Percentiles rank a stretch among this genome's conserved stretches.
These are phyloP conservation scores for Protaetia brevitarsis DNA, from an alignment of 1,140 invertebrate species.

Conservation along the genomic window DNA sequence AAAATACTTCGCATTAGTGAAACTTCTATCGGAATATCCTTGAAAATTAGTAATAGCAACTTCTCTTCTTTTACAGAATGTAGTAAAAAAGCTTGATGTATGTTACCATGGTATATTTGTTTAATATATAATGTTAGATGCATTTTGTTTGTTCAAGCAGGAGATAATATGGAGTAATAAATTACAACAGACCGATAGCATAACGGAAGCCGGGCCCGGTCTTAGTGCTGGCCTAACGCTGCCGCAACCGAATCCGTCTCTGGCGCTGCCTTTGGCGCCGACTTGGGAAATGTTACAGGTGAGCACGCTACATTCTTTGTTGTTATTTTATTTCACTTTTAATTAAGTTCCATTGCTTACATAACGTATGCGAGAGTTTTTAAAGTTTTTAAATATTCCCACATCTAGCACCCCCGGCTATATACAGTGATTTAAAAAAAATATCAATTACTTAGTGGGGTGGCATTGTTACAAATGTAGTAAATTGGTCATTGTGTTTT, in stretches of 20 bases:
- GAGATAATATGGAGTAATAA: conserved; percentile 77
- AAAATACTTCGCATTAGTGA: too few species aligned
- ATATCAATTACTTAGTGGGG: neutral
- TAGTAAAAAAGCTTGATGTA: conserved; percentile 18
- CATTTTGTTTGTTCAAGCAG: conserved; percentile 46
- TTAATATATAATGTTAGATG: conserved; percentile 23
- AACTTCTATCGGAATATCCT: too few species aligned
- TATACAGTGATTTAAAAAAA: neutral
- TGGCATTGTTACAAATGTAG: too few species aligned
- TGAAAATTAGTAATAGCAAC: too few species aligned
- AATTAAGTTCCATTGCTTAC: conserved; percentile 20
- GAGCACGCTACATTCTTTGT: conserved; percentile 35
- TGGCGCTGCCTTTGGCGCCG: conserved; percentile 61
- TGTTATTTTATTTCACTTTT: conserved; percentile 23
- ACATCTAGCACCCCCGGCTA: neutral
- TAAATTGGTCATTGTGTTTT: too few species aligned
- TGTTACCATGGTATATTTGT: conserved; percentile 17
- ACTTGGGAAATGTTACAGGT: conserved; percentile 84
- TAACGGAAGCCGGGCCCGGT: conserved; percentile 38
- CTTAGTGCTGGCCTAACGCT: neutral
- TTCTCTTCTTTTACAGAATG: conserved; percentile 5
- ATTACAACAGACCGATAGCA: conserved; percentile 46
- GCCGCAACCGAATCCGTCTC: conserved; percentile 44
- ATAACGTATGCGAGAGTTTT: conserved; percentile 7
- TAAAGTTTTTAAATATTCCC: conserved; percentile 14